Percentiles rank a stretch among this genome's conserved stretches.
Evolutionary conservation across 2,888 invertebrate genomes (phyloP).

Genomic region (Synergus itoensis): DNA sequence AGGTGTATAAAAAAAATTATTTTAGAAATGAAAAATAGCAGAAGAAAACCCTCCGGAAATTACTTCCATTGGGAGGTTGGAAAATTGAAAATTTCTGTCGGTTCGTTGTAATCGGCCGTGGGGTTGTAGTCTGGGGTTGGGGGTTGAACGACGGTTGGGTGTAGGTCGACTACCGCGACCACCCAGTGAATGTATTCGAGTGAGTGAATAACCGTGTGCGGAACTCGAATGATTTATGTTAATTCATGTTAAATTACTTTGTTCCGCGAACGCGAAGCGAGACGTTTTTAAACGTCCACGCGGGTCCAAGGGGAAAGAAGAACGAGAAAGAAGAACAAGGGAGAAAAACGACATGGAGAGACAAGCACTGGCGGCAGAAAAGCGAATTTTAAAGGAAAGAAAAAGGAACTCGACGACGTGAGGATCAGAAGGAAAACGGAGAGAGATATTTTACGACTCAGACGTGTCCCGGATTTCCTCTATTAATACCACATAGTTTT

Average conservation of each 20-base stretch:
- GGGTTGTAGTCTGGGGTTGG: neutral
- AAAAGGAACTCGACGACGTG: conserved; percentile 36
- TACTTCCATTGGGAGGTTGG: conserved; percentile 52
- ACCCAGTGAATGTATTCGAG: conserved; percentile 37
- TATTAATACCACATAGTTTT: conserved; percentile 67
- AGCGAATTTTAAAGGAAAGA: conserved; percentile 18
- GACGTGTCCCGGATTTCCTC: conserved; percentile 68
- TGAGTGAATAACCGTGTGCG: conserved; percentile 55
- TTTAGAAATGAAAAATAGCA: conserved; percentile 20
- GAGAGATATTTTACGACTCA: conserved; percentile 60
- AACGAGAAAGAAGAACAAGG: neutral
- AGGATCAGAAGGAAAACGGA: conserved; percentile 40
- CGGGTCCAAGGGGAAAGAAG: neutral
- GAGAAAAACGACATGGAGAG: conserved; percentile 2
- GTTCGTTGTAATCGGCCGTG: conserved; percentile 60
- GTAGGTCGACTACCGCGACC: conserved; percentile 36
- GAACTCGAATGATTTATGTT: conserved; percentile 66
- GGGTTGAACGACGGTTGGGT: conserved; percentile 26
- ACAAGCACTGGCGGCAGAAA: conserved; percentile 4
- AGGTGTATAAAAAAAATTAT: conserved; percentile 1
- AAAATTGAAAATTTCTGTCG: conserved; percentile 64
- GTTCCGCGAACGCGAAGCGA: conserved; percentile 57
- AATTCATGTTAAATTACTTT: conserved; percentile 70
- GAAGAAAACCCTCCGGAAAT: conserved; percentile 32
- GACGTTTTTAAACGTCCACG: conserved; percentile 59